phyloP scores from a whole-genome alignment of 2,113 vertebrate species.

The Neoarius graeffei region DNA sequence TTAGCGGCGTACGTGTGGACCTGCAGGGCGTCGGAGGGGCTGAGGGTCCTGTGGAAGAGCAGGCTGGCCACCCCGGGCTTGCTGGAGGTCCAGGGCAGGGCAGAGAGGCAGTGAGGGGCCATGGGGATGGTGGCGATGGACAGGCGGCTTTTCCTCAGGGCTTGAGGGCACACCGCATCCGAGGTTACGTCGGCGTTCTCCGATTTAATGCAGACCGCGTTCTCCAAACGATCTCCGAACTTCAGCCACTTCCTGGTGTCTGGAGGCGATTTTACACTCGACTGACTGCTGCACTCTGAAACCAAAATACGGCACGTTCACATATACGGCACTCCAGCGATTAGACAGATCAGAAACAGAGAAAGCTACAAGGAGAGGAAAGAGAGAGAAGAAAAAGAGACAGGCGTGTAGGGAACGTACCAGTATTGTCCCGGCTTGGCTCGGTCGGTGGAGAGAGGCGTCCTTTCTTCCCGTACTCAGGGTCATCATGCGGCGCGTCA shows the following conservation, averaged over 20 bases:
- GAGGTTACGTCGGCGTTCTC: constrained; percentile 51
- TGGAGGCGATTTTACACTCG: not conserved
- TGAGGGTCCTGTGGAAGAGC: constrained; percentile 77
- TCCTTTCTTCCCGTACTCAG: constrained; percentile 67
- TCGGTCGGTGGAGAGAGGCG: constrained; percentile 63
- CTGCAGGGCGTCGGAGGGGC: constrained; percentile 78
- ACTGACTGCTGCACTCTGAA: constrained; percentile 20
- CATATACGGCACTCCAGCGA: not conserved
- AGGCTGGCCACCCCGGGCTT: constrained; percentile 81
- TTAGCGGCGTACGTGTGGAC: constrained; percentile 81
- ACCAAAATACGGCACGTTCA: constrained; percentile 25
- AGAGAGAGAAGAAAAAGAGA: not conserved
- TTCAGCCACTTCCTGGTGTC: not conserved
- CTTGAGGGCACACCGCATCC: constrained; percentile 52
- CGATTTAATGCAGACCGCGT: not conserved
- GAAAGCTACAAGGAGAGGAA: not conserved
- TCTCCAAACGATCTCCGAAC: not conserved
- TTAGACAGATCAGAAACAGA: not conserved
- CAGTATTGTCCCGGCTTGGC: constrained; percentile 35
- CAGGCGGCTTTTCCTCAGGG: constrained; percentile 62
- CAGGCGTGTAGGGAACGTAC: not conserved
- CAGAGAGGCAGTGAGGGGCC: constrained; percentile 47
- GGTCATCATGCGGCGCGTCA: constrained; percentile 68
- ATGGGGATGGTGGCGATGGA: constrained; percentile 50
- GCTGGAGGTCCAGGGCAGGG: constrained; percentile 52